Evolutionary conservation across 2,888 invertebrate species (phyloP), one percentile per base, ranked within the genome.

Genomic region (Subacronicta megacephala): DNA sequence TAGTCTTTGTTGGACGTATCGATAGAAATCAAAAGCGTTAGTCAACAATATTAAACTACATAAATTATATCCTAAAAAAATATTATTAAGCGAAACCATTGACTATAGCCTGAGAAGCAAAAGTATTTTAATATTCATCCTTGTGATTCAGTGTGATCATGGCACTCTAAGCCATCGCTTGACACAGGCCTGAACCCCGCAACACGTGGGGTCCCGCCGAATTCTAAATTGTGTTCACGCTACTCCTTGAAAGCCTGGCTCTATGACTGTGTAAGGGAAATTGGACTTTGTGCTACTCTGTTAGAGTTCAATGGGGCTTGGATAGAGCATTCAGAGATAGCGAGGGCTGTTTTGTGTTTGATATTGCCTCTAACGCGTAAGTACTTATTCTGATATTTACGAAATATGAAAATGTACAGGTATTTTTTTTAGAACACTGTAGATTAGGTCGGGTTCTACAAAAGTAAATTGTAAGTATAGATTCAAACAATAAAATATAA

Each of bases 201-300:
- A 90, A 88, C 91, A 91, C 90, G 90, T 90, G 91, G 88, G 82
- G 82, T 83, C 85, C 83, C 79, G 70, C 76, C 63, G 84, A 89
- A 90, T 88, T 86, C 88, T 78, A 87, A 90, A 87, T 85, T 81
- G 85, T 88, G 78, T 81, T 77, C 82, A 77, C 75, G 77, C 82
- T 84, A 83, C 85, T 86, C 83, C 83, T 82, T 77, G 71, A 78
- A 85, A 88, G 82, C 85, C 82, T 87, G 72, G 71, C 75, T 70
- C 55, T 50, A 62, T 50, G 37, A 54, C 53, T 62, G 69, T 62
- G 53, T 71, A 67, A 72, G 69, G 70, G 62, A 88, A 89, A 88
- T 77, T 81, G 75, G 80, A 72, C 89, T 82, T 84, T 90, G 72
- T 66, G 16, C 29, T 37, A 59, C 61, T 50, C 49, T 55, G 55